Evolutionary conservation across 1,140 invertebrate genomes (phyloP).

Genomic region (Lethrus apterus): DNA sequence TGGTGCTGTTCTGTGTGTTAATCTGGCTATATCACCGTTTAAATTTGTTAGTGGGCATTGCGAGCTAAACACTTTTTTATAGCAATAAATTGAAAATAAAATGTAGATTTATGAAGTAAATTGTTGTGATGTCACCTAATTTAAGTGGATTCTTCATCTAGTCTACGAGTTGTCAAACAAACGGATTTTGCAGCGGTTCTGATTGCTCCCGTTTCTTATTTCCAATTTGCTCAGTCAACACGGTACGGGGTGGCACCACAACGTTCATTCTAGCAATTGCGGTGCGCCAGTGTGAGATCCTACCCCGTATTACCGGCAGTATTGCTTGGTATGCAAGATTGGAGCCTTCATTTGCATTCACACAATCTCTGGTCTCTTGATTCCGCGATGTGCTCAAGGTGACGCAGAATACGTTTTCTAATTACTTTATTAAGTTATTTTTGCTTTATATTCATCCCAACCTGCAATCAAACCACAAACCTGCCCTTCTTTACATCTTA

Average conservation of each 20-base stretch:
- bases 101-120: too few relatives aligned
- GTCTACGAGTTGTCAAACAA: too few relatives aligned
- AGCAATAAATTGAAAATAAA: too few relatives aligned
- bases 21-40: too few relatives aligned
- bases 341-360: conserved; percentile 19
- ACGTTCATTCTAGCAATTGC: conserved; percentile 12
- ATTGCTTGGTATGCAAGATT: conserved; percentile 20
- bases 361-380: conserved; percentile 17
- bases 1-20: too few relatives aligned
- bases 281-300: conserved; percentile 8
- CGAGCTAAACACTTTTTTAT: too few relatives aligned
- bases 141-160: too few relatives aligned
- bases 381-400: conserved; percentile 16
- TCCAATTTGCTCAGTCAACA: conserved; percentile 12
- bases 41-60: too few relatives aligned
- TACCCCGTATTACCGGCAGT: neutral
- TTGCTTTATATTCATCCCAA: conserved; percentile 16
- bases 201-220: conserved; percentile 14
- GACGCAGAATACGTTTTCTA: conserved; percentile 17
- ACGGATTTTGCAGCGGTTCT: too few relatives aligned
- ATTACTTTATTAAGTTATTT: conserved; percentile 24
- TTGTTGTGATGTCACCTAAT: too few relatives aligned
- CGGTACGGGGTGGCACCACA: neutral
- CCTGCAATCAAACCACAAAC: neutral
- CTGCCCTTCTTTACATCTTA: too few relatives aligned